Evolutionary conservation across 2,888 invertebrate genomes (phyloP).

Genomic region (Aspidiotus destructor): DNA sequence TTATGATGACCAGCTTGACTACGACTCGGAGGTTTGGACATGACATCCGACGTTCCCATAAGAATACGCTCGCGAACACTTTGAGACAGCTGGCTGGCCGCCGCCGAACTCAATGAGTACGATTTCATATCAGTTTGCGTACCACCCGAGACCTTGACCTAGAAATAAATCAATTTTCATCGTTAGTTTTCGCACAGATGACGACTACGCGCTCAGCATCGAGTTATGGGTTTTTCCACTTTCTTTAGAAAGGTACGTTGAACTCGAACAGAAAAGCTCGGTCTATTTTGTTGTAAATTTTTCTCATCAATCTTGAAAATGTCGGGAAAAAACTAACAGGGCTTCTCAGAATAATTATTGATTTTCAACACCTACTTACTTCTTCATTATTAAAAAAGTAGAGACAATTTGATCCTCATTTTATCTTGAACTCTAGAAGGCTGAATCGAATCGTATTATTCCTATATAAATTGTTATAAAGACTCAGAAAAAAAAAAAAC

Average conservation of each 20-base stretch:
- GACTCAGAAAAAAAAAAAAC: no score
- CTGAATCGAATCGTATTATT: no score
- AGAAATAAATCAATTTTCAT: slow-evolving; percentile 20
- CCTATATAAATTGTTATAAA: no score
- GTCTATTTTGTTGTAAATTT: neutral
- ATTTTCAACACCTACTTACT: no score
- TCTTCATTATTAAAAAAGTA: no score
- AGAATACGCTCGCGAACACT: slow-evolving; percentile 72
- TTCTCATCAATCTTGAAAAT: no score
- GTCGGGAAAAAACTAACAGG: neutral
- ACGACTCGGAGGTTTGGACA: slow-evolving; percentile 33
- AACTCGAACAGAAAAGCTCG: neutral
- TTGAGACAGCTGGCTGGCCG: slow-evolving; percentile 76
- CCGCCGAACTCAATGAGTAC: slow-evolving; percentile 57
- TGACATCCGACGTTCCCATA: slow-evolving; percentile 68
- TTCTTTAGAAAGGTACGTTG: neutral
- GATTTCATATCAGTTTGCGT: slow-evolving; percentile 81
- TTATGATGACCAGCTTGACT: slow-evolving; percentile 21
- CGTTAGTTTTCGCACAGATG: neutral
- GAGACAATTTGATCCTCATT: no score
- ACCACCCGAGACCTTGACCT: slow-evolving; percentile 76
- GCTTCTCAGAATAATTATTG: no score
- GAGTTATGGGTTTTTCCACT: neutral
- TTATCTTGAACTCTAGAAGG: no score
- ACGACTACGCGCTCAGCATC: neutral